Evolutionary conservation across 2,888 invertebrate species (phyloP).

Genomic region (Mythimna albipuncta): DNA sequence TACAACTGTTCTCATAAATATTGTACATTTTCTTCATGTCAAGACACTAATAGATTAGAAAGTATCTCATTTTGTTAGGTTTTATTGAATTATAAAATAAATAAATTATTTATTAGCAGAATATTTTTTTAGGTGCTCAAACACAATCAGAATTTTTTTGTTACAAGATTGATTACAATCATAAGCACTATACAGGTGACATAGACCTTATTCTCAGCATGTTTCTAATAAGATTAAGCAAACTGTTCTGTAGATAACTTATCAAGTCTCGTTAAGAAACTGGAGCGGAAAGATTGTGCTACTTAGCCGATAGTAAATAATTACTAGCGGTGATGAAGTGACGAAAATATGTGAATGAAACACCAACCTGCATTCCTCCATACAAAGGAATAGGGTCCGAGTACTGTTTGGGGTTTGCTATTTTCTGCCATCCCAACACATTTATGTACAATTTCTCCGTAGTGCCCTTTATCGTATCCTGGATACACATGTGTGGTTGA

Average conservation of each 20-base stretch:
- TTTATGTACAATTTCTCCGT: slow-evolving; percentile 92
- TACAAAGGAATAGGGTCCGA: slow-evolving; percentile 93
- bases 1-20: no score
- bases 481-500: slow-evolving; percentile 94
- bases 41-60: no score
- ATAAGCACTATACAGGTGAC: no score
- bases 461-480: slow-evolving; percentile 91
- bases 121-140: no score
- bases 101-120: no score
- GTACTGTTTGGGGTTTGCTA: slow-evolving; percentile 92
- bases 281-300: slow-evolving; percentile 32
- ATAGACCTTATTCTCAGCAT: no score
- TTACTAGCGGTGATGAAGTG: slow-evolving; percentile 4
- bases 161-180: no score
- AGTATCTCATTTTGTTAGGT: no score
- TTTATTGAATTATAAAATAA: no score
- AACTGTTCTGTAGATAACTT: neutral
- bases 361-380: slow-evolving; percentile 93
- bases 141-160: no score
- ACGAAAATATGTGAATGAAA: slow-evolving; percentile 37
- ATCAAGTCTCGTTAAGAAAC: slow-evolving; percentile 22
- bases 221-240: slow-evolving; percentile 3
- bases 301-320: slow-evolving; percentile 9
- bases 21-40: no score
- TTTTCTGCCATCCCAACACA: slow-evolving; percentile 94